These are phyloP conservation scores for Crocallis elinguaria DNA, from an alignment of 2,888 invertebrate species.

Conservation along the genomic window DNA sequence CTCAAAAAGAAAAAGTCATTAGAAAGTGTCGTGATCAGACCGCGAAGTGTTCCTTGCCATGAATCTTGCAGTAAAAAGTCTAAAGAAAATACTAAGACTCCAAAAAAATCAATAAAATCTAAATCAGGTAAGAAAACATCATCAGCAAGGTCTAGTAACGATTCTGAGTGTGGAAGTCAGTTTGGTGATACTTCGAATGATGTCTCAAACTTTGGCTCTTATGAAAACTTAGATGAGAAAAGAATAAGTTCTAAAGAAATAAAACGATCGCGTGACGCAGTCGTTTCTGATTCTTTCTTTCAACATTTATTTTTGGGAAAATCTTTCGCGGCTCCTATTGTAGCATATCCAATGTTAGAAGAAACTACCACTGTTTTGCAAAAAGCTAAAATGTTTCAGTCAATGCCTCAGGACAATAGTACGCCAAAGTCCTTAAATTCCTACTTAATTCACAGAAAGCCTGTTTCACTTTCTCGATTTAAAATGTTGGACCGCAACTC, in stretches of 20 bases:
- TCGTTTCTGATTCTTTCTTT: conserved; percentile 88
- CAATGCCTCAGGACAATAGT: conserved; percentile 68
- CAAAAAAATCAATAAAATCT: conserved; percentile 54
- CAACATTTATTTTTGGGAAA: conserved; percentile 88
- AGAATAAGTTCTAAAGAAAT: conserved; percentile 73
- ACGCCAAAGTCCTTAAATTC: conserved; percentile 87
- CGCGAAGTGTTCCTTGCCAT: conserved; percentile 68
- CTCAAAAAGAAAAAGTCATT: conserved; percentile 72
- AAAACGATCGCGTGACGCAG: conserved; percentile 83
- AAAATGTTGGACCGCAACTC: conserved; percentile 85
- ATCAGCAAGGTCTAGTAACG: conserved; percentile 45
- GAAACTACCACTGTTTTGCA: conserved; percentile 87
- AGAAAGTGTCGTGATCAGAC: conserved; percentile 61
- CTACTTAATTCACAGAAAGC: conserved; percentile 88
- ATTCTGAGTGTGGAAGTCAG: conserved; percentile 62
- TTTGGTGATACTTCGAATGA: conserved; percentile 75
- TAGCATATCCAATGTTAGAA: conserved; percentile 53
- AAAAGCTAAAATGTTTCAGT: conserved; percentile 88
- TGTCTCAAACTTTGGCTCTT: conserved; percentile 58
- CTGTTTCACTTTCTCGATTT: conserved; percentile 90
- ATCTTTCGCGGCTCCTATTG: conserved; percentile 44
- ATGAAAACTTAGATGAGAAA: conserved; percentile 53
- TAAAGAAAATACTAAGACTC: conserved; percentile 55
- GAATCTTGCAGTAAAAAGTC: conserved; percentile 66
- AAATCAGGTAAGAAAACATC: conserved; percentile 49